Conservation (phyloP, 2,797 vertebrate genomes). For the Lemur catta region DNA sequence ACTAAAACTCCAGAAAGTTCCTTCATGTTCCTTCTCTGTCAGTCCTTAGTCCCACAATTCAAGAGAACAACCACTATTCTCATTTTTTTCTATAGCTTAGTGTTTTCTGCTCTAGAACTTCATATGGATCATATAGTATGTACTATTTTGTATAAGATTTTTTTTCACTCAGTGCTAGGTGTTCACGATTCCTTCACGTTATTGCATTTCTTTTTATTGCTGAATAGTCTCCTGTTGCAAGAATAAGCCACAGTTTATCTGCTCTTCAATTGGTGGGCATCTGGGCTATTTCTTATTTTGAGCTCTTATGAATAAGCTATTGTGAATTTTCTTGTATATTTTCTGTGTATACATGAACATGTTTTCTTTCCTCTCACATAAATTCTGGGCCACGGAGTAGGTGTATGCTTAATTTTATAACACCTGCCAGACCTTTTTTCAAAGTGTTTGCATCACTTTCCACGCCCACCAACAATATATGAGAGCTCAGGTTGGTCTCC, state of each 20-base stretch:
- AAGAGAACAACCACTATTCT: background rate
- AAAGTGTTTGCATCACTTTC: background rate
- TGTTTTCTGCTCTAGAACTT: background rate
- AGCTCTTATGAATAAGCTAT: background rate
- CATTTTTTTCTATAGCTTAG: background rate
- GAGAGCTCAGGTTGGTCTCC: background rate
- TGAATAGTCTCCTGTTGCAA: background rate
- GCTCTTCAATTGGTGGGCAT: background rate
- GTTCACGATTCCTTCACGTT: background rate
- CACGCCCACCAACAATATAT: background rate
- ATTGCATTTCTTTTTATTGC: background rate
- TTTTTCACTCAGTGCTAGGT: background rate
- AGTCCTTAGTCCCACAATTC: background rate
- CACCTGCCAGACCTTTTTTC: background rate
- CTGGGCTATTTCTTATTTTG: background rate
- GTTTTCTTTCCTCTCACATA: background rate
- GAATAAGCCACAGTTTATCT: background rate
- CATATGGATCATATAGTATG: background rate
- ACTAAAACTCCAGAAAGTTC: background rate
- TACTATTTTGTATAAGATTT: background rate
- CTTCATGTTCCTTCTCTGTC: background rate
- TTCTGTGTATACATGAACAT: background rate
- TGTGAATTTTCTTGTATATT: background rate
- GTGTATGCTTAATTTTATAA: background rate
- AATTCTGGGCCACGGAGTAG: background rate